Conservation (phyloP, 2,888 invertebrate species). For the Tenthredo scrophulariae region DNA sequence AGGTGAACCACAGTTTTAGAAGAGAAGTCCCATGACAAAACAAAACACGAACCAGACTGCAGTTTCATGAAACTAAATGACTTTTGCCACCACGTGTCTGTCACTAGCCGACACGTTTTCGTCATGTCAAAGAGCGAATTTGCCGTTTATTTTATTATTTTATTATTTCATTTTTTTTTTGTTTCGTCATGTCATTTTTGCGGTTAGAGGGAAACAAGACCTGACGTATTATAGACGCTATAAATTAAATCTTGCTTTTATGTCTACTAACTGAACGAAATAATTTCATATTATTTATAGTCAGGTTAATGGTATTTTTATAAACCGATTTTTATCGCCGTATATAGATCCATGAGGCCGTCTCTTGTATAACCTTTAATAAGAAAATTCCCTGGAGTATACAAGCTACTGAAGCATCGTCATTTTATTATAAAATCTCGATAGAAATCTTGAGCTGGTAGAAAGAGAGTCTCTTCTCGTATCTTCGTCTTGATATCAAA, state of each 20-base stretch:
- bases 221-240: not conserved
- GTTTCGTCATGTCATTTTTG: not conserved
- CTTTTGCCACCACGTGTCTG: slow-evolving; percentile 15
- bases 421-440: slow-evolving; percentile 34
- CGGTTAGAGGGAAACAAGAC: not conserved
- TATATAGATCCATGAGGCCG: not conserved
- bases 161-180: not conserved
- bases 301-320: not conserved
- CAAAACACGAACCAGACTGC: not conserved
- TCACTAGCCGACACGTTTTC: not conserved
- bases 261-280: not conserved
- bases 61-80: slow-evolving; percentile 22
- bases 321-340: slow-evolving; percentile 5
- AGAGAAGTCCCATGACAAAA: not conserved
- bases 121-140: not conserved
- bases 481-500: slow-evolving; percentile 10
- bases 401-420: not conserved
- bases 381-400: slow-evolving; percentile 6
- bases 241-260: not conserved
- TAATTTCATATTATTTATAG: not conserved
- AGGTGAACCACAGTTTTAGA: slow-evolving; percentile 38
- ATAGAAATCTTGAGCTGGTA: slow-evolving; percentile 22
- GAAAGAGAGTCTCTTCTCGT: not conserved
- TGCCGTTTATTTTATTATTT: not conserved
- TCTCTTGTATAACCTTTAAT: not conserved